A percentile compares a stretch with the other conserved stretches of the same genome.
Evolutionary conservation across 1,140 invertebrate genomes (phyloP).

Genomic region (Luehdorfia chinensis): DNA sequence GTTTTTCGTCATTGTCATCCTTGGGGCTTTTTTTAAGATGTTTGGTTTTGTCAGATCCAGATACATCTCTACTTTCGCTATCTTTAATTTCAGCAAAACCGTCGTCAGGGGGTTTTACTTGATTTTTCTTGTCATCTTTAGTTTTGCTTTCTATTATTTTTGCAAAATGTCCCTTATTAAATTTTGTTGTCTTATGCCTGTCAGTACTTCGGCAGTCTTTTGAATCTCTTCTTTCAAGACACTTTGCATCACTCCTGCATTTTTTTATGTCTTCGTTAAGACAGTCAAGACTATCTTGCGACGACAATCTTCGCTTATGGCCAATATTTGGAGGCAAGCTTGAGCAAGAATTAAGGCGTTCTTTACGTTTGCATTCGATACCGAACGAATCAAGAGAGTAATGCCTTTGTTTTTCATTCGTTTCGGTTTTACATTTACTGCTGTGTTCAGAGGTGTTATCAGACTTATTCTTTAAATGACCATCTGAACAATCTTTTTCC

Average conservation of each 20-base stretch:
- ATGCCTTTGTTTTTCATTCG: slow-evolving; percentile 68
- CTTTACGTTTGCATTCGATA: slow-evolving; percentile 74
- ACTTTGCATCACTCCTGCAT: slow-evolving; percentile 80
- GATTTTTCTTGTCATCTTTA: slow-evolving; percentile 77
- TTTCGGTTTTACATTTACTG: slow-evolving; percentile 46
- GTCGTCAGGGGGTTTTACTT: slow-evolving; percentile 68
- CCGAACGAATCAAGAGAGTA: slow-evolving; percentile 73
- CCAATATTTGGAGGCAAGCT: slow-evolving; percentile 82
- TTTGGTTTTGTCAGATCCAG: slow-evolving; percentile 37
- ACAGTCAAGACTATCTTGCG: slow-evolving; percentile 83
- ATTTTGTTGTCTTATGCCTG: slow-evolving; percentile 73
- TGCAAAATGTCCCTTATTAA: slow-evolving; percentile 71
- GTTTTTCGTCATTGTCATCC: slow-evolving; percentile 40
- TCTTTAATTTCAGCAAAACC: slow-evolving; percentile 43
- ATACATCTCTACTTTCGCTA: slow-evolving; percentile 50
- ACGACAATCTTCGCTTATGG: slow-evolving; percentile 85
- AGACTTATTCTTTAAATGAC: slow-evolving; percentile 36
- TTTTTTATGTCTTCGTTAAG: slow-evolving; percentile 84
- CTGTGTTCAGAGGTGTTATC: slow-evolving; percentile 35
- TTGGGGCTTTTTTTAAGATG: slow-evolving; percentile 36
- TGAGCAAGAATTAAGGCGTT: slow-evolving; percentile 77
- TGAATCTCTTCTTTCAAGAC: slow-evolving; percentile 82
- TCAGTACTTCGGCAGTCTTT: slow-evolving; percentile 80
- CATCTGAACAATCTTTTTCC: slow-evolving; percentile 41
- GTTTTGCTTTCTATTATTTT: slow-evolving; percentile 78